Base-by-base conservation (phyloP, 2,888 invertebrate genomes). In the Drosophila anomalata region DNA sequence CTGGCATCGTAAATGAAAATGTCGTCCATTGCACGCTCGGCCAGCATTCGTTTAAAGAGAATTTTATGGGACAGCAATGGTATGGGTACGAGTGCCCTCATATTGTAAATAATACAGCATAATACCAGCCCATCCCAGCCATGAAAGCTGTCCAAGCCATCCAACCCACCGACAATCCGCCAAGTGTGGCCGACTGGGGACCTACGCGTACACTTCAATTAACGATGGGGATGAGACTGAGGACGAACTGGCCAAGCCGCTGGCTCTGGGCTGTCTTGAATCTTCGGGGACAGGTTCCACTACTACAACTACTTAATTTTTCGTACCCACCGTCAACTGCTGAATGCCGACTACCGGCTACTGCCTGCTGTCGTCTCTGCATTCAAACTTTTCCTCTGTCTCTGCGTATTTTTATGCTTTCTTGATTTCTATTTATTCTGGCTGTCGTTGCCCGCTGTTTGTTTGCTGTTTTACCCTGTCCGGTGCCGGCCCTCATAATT, bases 61-160 rank as follows among this genome's bases (percentile, higher is more conserved):
- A 77, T 82, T 85, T 83, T 83, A 85, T 87, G 77, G 66, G 68
- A 65, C 61, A 66, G 44, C 44, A 51, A 24, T 50, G 39, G 42
- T 31, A 66, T 54, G 65, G 56, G 56, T 56, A 46, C 47, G 55
- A 33, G 29, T n/a, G 66, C 58, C 60, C 51, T 59, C 58, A 42
- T 72, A 85, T 79, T 83, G 87, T 87, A 84, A 87, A 82, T 82
- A 82, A 87, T 87, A 81, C 69, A 82, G 81, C 74, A 74, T 76
- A 78, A 73, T 86, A 74, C 63, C 54, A n/a, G 7, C 52, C 42
- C 33, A 22, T 12, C 60, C 54, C 50, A 52, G 42, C 24, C 24
- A n/a, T 9, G 22, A 12, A 54, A 46, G 26, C 36, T 17, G 22
- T 33, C 57, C 26, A 39, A 41, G 39, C 39, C 53, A 41, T 39